These are phyloP conservation scores for Diplolepis rosae DNA, from an alignment of 2,888 invertebrate species.

Conservation along the genomic window DNA sequence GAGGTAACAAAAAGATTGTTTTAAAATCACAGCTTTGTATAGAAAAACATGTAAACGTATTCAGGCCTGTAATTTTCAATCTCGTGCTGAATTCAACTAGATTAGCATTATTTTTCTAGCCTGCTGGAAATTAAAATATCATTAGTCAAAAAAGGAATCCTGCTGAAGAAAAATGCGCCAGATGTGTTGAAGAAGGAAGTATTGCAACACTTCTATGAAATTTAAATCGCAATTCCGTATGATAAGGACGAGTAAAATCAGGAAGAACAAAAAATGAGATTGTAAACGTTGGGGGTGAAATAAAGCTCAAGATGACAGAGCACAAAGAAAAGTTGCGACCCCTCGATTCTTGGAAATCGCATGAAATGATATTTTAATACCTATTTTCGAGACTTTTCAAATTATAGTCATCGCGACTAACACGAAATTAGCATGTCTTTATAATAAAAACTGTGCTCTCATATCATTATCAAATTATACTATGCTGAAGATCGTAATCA, in stretches of 20 bases:
- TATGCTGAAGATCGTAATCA: conserved; percentile 69
- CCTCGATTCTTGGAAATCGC: conserved; percentile 17
- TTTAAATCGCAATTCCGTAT: too few species aligned
- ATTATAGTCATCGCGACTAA: conserved; percentile 61
- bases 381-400: conserved; percentile 34
- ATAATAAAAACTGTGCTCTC: conserved; percentile 66
- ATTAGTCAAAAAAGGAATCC: neutral
- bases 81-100: neutral
- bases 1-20: neutral
- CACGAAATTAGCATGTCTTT: conserved; percentile 70
- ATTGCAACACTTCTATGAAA: too few species aligned
- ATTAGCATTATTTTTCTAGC: neutral
- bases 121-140: neutral
- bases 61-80: neutral
- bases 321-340: neutral
- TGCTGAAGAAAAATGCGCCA: neutral
- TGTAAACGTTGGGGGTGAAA: neutral
- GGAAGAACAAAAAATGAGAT: neutral
- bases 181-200: too few species aligned
- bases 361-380: conserved; percentile 21
- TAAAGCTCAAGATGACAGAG: conserved; percentile 10
- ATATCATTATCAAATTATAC: conserved; percentile 72
- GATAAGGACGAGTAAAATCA: too few species aligned
- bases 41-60: neutral
- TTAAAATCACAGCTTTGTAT: neutral